Evolutionary conservation across 2,888 invertebrate genomes (phyloP).

Genomic region (Meliscaeva auricollis): DNA sequence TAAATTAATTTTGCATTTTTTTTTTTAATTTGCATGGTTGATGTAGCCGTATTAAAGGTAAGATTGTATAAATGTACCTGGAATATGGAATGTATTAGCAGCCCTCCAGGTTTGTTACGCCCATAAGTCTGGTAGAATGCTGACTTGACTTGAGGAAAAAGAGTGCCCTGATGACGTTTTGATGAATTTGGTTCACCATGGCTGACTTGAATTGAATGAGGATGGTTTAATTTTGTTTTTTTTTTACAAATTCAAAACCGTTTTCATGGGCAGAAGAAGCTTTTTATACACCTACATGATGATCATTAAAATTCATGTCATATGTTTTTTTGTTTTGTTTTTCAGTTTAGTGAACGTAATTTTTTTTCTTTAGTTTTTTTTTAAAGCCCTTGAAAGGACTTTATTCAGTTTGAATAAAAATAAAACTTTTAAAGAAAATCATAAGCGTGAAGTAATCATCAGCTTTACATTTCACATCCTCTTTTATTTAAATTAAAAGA

Average conservation of each 20-base stretch:
- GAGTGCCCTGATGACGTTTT: constrained; percentile 32
- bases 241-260: neutral
- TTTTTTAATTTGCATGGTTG: constrained; percentile 30
- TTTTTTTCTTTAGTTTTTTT: too few species aligned
- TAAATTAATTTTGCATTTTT: constrained; percentile 52
- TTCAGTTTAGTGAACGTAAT: too few species aligned
- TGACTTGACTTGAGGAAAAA: neutral
- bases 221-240: neutral
- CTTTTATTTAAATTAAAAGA: too few species aligned
- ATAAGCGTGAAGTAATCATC: too few species aligned
- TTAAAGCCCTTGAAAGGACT: too few species aligned
- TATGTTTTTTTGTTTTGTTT: too few species aligned
- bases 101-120: constrained; percentile 15
- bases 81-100: constrained; percentile 1
- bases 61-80: neutral
- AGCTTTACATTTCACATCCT: too few species aligned
- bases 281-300: too few species aligned
- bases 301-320: too few species aligned
- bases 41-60: neutral
- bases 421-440: too few species aligned
- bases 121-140: neutral
- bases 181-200: constrained; percentile 54
- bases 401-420: too few species aligned
- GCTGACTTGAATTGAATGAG: constrained; percentile 36
- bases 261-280: neutral